Evolutionary conservation across 2,888 invertebrate genomes (phyloP), one percentile per base, ranked within the genome.

Genomic region (Xylota sylvarum): DNA sequence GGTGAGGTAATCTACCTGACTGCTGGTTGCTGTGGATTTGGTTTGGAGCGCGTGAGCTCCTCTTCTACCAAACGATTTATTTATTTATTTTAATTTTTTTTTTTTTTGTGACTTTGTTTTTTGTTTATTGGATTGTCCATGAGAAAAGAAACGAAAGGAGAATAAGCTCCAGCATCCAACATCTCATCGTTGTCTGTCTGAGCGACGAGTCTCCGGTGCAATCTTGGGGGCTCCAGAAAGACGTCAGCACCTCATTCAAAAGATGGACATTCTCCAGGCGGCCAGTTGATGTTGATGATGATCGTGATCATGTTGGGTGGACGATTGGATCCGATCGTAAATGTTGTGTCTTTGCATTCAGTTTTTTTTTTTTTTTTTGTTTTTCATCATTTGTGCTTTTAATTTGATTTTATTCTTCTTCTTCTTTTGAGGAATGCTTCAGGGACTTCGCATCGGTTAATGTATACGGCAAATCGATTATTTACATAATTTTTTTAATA

Each of bases 241-340:
- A 85, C 72, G 86, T 86, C 86, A 86, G 82, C 86, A 82, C 86
- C 86, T 86, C 77, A 82, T 86, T 82, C 82, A 46, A 64, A 82
- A 82, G 78, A 86, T 82, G 72, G 86, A 78, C 86, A 86, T 82
- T 86, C 86, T 64, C 56, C 37, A 69, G 60, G 82, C 77, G 77
- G 56, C 30, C 73, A 64, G 78, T 78, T 86, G 86, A 86, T 86
- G 82, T 78, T 82, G 86, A 77, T 86, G 86, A 78, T 73, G 73
- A 78, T 86, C 86, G 86, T 86, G 86, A 82, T 86, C 86, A 86
- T 86, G 86, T 82, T 78, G 70, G 58, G 62, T 69, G 62, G 72
- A 72, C 52, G 65, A 81, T 77, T 73, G 72, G 48, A 19, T 72
- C 46, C 67, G 67, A 76, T 65, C 70, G 58, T 67, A 62, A 65